Percentiles rank a stretch among this genome's conserved stretches.
These are phyloP conservation scores for Gibbula magus DNA, from an alignment of 2,888 invertebrate genomes.

Conservation along the genomic window DNA sequence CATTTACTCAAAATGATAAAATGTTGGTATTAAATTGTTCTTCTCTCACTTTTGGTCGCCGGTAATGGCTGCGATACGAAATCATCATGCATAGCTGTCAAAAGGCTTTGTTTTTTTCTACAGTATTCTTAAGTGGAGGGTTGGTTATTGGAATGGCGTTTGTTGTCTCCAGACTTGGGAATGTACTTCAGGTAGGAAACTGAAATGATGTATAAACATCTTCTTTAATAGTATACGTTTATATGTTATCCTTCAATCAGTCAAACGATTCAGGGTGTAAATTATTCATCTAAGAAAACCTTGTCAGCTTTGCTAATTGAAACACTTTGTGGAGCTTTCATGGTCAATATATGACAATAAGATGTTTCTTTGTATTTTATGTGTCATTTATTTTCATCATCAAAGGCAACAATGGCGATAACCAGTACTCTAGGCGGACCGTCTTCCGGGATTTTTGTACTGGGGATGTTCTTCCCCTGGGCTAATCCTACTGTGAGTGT, in stretches of 20 bases:
- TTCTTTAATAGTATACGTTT: too few species aligned
- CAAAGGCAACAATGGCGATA: background rate
- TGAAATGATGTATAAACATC: background rate
- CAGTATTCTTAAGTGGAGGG: background rate
- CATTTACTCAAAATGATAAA: too few species aligned
- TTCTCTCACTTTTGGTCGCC: too few species aligned
- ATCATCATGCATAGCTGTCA: too few species aligned
- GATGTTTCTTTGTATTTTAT: background rate
- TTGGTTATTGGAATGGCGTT: background rate
- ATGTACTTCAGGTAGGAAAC: background rate
- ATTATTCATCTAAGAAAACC: too few species aligned
- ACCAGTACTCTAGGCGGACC: background rate
- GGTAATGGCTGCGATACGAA: too few species aligned
- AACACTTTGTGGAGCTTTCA: too few species aligned
- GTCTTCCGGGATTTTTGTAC: background rate
- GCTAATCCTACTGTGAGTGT: constrained; percentile 11
- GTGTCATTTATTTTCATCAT: background rate
- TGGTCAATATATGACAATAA: too few species aligned
- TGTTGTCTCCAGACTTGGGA: background rate
- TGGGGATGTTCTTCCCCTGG: constrained; percentile 1
- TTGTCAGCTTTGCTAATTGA: too few species aligned
- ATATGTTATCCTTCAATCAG: too few species aligned
- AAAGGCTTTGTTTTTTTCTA: background rate
- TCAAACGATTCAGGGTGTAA: too few species aligned
- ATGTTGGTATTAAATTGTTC: too few species aligned